Evolutionary conservation across 2,113 vertebrate species (phyloP), one percentile per base, ranked within the genome.

Genomic region (Mobula birostris): DNA sequence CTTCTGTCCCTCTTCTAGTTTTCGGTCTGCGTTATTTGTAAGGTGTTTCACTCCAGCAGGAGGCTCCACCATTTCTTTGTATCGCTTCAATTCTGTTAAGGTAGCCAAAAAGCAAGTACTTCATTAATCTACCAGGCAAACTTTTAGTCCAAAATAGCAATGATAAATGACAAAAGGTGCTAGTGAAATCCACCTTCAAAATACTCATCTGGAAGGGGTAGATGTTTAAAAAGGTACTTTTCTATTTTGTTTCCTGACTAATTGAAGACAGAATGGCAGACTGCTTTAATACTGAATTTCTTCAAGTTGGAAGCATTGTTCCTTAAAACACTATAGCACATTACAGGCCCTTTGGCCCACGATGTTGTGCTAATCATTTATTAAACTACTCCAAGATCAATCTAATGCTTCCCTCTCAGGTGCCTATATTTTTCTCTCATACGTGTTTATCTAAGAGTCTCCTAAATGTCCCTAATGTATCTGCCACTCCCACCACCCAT

Each of bases 1-100:
- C 97, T 97, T 97, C 94, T 99, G 98, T 27, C 98, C 98, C 5
- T 99, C 98, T 61, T 98, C 97, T 94, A 99, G 96, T 94, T 99
- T 99, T 94, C 97, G 98, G 94, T 99, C 98, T 61, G 98, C 98
- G 76, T 98, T 96, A 77, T 7, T 94, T 17, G 97, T 97, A 24
- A 98, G 96, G 24, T 95, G 95, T 27, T 96, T 97, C 17, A 97
- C 95, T 3, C 97, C 96, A 94, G 96, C 97, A 29, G 97, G 97
- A 0, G 97, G 96, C 36, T 97, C 96, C 40, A 97, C 94, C 96
- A 98, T 96, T 94, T 96, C 96, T 95, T 97, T 97, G 95, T 97
- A 97, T 94, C 96, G 97, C 14, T 94, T 96, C 94, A 99, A 79
- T 95, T 98, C 98, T 99, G 95, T 83, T 21, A 72, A 94, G 94